Conservation (phyloP, 2,888 invertebrate genomes). For the Drosophila fulvimacula region DNA sequence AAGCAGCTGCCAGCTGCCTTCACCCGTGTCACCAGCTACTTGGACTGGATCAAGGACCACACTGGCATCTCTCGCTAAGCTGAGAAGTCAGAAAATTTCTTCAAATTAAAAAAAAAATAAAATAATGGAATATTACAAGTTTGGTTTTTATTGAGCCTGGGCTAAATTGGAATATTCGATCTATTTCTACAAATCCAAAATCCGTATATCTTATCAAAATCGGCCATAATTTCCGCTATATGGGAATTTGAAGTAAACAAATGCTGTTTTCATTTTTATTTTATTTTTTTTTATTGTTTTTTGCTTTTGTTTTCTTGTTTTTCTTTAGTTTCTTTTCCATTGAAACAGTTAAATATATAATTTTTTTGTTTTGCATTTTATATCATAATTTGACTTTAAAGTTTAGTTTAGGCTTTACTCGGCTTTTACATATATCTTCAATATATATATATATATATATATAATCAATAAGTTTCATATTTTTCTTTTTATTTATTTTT, state of each 20-base stretch:
- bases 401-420: slow-evolving; percentile 68
- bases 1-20: slow-evolving; percentile 69
- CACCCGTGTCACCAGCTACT: slow-evolving; percentile 72
- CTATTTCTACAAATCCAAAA: too few relatives aligned
- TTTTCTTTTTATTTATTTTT: slow-evolving; percentile 9
- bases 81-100: not conserved
- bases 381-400: slow-evolving; percentile 67
- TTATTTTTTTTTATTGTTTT: slow-evolving; percentile 19
- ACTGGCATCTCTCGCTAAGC: slow-evolving; percentile 47
- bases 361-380: slow-evolving; percentile 22
- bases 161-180: not conserved
- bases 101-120: slow-evolving; percentile 2
- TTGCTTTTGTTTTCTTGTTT: slow-evolving; percentile 34
- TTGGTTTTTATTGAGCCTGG: not conserved
- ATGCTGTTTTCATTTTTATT: too few relatives aligned
- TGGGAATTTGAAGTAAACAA: too few relatives aligned
- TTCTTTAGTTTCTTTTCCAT: slow-evolving; percentile 45
- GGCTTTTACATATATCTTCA: slow-evolving; percentile 47
- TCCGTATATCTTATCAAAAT: too few relatives aligned
- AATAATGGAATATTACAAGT: not conserved
- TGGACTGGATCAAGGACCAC: slow-evolving; percentile 70
- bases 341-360: slow-evolving; percentile 42
- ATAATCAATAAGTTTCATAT: slow-evolving; percentile 7
- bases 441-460: slow-evolving; percentile 11
- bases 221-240: too few relatives aligned